Base-by-base conservation (phyloP, 2,797 vertebrate species). In the Melopsittacus undulatus region DNA sequence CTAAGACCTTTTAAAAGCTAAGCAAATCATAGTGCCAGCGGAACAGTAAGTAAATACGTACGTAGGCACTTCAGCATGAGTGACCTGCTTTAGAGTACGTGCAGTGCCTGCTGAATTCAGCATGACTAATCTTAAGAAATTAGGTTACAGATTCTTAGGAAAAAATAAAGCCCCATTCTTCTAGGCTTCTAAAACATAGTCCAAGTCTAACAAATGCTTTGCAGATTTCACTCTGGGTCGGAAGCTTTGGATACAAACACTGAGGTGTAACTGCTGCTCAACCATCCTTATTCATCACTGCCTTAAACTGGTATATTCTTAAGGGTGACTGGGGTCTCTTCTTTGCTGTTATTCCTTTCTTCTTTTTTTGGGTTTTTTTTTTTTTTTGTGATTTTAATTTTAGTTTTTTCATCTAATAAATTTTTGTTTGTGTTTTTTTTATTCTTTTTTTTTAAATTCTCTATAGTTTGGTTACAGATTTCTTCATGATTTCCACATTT, bases 61-160 rank as follows among this genome's bases (percentile, higher is more conserved):
- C 0, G 0, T 27, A 67, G 62, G 20, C 38, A 13, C n/a, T 73
- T 62, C 67, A 43, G 1, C 22, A 13, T 15, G n/a, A 63, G 49
- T 54, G 54, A 88, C 32, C 30, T 69, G 45, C 57, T 63, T 79
- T 51, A 52, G n/a, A 26, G 27, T 14, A 70, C 22, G 36, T 51
- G 56, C 8, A 19, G 38, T 3, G 12, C 30, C 63, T 0, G 2
- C 16, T 24, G 72, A 59, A 73, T 59, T 69, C 85, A 66, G 45
- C 29, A 36, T 3, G 13, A 59, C 4, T 69, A 30, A n/a, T 52
- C 27, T 73, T 68, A 42, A 42, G 42, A 68, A 16, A 7, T 36
- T 43, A n/a, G 38, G 30, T n/a, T 63, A 40, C 18, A 82, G 54
- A 59, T 52, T 64, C 4, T 59, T 83, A 42, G 21, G 32, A n/a